Base-by-base conservation (phyloP, 2,888 invertebrate species). In the Noctuana brunneofusca region DNA sequence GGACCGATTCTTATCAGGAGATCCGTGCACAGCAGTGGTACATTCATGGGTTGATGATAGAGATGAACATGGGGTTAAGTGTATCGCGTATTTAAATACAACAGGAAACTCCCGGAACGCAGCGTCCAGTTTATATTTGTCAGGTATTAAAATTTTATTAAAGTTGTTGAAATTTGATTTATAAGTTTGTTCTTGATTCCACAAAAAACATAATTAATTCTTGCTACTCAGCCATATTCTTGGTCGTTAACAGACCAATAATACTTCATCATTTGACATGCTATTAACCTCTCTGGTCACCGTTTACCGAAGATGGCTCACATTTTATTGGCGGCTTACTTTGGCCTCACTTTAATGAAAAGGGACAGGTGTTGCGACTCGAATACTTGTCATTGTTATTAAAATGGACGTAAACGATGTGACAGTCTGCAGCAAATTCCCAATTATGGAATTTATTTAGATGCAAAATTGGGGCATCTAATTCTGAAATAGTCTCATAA, bases 201-300 rank as follows among this genome's bases (percentile, higher is more conserved):
- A 24, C 3, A 24, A 0, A 24, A 5, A 3, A 24, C 8, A 32
- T 8, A 32, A 32, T 2, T 11, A 32, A 8, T 9, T 32, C 9
- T 11, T 0, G 2, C 12, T 32, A 32, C 9, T 8, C 11, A 32
- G 32, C 12, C 2, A 32, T 32, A 12, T 32, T 4, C 5, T 4
- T 24, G 3, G 9, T 32, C 2, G 3, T 9, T 12, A 9, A n/a
- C 22, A 14, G 35, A 35, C 46, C 4, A 14, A 11, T 57, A 57
- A 48, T 35, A 14, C 50, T 27, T 52, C 41, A 58, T 50, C 16
- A 58, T 38, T 50, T 41, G 58, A 58, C 58, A 58, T 41, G 58
- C 58, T 43, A 41, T 58, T 58, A 58, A 49, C 22, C 50, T 38
- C 32, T 48, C 27, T 18, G 41, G 58, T 30, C 41, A 27, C 12